A percentile compares a stretch with the other conserved stretches of the same genome.
phyloP scores from a whole-genome alignment of 2,113 vertebrate genomes.

The Equus quagga region DNA sequence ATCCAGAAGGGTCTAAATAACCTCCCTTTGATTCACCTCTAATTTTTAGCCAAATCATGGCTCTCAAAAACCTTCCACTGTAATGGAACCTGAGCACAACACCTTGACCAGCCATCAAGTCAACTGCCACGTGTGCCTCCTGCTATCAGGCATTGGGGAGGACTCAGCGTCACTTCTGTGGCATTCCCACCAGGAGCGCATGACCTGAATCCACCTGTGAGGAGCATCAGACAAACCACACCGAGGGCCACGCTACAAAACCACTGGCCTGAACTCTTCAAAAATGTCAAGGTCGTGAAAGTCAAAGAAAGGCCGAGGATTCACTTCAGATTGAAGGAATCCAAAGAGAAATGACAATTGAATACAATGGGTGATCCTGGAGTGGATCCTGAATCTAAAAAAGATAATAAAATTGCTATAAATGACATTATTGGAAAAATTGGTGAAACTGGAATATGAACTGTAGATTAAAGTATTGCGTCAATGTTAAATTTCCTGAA shows the following conservation, averaged over 20 bases:
- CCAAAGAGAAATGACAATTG: slow-evolving; percentile 9
- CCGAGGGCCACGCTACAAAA: neutral
- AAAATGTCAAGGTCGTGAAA: neutral
- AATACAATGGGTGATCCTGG: neutral
- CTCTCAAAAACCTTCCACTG: neutral
- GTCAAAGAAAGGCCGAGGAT: neutral
- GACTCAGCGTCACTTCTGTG: neutral
- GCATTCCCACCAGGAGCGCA: neutral
- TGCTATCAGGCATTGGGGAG: neutral
- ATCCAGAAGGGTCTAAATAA: neutral
- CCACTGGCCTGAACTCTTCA: neutral
- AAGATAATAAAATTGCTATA: neutral
- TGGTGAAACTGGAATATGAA: neutral
- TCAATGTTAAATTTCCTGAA: neutral
- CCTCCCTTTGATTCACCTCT: neutral
- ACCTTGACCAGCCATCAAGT: neutral
- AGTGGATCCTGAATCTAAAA: neutral
- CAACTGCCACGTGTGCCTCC: neutral
- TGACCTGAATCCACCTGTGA: neutral
- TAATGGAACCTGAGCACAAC: neutral
- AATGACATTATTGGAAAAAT: neutral
- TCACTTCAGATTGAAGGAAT: neutral
- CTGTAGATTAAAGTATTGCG: neutral
- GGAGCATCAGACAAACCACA: neutral
- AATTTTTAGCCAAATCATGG: neutral